Evolutionary conservation across 2,888 invertebrate species (phyloP).

Genomic region (Marasmarcha lunaedactyla): DNA sequence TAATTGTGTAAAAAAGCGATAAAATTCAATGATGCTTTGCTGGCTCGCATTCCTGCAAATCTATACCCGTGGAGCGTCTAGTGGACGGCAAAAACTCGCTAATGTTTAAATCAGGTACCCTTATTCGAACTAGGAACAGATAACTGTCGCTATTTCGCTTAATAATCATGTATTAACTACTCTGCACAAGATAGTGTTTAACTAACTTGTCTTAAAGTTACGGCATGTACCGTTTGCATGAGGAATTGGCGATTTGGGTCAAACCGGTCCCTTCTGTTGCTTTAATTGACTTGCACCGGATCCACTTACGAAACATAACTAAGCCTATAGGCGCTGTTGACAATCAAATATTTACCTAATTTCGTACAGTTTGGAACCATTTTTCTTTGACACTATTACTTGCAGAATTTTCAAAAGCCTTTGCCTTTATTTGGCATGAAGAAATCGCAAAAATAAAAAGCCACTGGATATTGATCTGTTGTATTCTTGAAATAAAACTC

Average conservation of each 20-base stretch:
- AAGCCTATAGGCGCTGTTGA: constrained; percentile 19
- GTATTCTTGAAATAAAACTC: constrained; percentile 49
- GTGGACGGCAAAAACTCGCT: no score
- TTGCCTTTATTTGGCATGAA: constrained; percentile 31
- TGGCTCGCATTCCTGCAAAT: no score
- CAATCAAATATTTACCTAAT: constrained; percentile 25
- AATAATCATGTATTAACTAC: no score
- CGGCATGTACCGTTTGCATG: constrained; percentile 16
- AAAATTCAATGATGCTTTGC: no score
- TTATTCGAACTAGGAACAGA: no score
- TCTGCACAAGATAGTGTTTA: no score
- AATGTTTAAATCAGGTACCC: no score
- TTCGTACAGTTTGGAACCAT: constrained; percentile 30
- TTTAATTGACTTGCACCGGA: constrained; percentile 60
- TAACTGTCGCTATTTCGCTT: no score
- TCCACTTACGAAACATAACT: constrained; percentile 25
- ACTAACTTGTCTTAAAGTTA: no score
- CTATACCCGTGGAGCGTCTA: no score
- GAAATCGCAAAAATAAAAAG: constrained; percentile 40
- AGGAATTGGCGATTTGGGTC: constrained; percentile 30
- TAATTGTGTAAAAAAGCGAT: no score
- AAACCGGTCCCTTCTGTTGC: constrained; percentile 43
- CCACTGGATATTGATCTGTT: constrained; percentile 53
- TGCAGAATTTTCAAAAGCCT: constrained; percentile 40
- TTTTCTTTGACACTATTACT: constrained; percentile 22